Evolutionary conservation across 2,888 invertebrate genomes (phyloP).

Genomic region (Spatulosminthurus flaviceps): DNA sequence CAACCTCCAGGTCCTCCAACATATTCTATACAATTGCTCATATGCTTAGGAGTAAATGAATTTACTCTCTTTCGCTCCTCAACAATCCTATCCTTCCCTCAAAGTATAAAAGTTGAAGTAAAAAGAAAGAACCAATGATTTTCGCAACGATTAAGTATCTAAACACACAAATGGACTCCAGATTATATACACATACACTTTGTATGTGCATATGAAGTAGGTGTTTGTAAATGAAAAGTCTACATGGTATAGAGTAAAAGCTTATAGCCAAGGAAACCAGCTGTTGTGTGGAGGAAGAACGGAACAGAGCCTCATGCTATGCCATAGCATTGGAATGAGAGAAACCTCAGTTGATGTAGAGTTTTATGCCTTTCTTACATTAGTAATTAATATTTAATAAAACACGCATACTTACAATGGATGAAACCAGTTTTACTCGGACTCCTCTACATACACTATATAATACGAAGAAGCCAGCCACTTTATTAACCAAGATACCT

Average conservation of each 20-base stretch:
- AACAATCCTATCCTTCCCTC: no score
- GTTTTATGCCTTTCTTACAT: background rate
- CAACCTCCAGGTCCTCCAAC: no score
- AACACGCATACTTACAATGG: background rate
- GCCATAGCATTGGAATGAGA: no score
- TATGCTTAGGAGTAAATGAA: no score
- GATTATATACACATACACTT: background rate
- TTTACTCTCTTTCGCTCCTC: no score
- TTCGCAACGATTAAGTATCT: background rate
- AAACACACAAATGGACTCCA: background rate
- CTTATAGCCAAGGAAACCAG: no score
- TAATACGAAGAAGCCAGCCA: constrained; percentile 6
- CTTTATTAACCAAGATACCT: background rate
- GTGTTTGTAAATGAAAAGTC: background rate
- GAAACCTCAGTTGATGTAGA: no score
- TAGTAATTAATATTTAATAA: constrained; percentile 33
- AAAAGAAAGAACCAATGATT: background rate
- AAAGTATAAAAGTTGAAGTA: background rate
- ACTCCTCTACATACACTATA: no score
- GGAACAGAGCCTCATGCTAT: no score
- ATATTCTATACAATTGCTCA: no score
- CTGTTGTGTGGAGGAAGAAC: no score
- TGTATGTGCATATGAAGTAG: background rate
- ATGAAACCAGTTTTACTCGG: constrained; percentile 6
- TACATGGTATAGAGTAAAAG: no score